These are phyloP conservation scores for Clinocottus analis DNA, from an alignment of 2,113 vertebrate genomes.

Conservation along the genomic window DNA sequence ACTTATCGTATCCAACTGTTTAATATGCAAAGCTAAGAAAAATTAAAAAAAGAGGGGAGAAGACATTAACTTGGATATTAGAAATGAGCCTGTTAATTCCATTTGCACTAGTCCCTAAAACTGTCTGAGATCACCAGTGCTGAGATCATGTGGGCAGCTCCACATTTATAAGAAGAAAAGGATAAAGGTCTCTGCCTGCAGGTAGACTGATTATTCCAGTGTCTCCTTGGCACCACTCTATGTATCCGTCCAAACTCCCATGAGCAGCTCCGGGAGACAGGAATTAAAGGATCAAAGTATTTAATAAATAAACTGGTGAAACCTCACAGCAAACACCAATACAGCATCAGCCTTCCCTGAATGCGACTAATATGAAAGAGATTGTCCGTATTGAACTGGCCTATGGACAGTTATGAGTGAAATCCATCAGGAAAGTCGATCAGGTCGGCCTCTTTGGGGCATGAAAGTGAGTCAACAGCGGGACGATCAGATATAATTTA, in stretches of 20 bases:
- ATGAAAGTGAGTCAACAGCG: constrained; percentile 74
- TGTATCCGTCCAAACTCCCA: neutral
- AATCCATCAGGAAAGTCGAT: constrained; percentile 74
- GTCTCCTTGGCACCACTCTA: neutral
- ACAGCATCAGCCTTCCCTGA: constrained; percentile 42
- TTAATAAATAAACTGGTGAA: constrained; percentile 54
- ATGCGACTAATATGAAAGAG: constrained; percentile 59
- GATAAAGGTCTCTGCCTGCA: neutral
- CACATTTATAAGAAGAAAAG: neutral
- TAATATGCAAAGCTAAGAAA: neutral
- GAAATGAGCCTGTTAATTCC: neutral
- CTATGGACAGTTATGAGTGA: constrained; percentile 69
- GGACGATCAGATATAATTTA: constrained; percentile 70
- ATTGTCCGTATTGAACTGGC: constrained; percentile 56
- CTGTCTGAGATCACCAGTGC: neutral
- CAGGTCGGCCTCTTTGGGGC: constrained; percentile 65
- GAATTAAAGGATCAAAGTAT: constrained; percentile 51
- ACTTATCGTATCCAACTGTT: neutral
- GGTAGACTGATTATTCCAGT: neutral
- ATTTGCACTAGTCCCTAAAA: neutral
- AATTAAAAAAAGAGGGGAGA: no score
- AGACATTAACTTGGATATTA: neutral
- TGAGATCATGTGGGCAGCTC: neutral
- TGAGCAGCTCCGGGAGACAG: constrained; percentile 3
- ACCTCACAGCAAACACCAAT: constrained; percentile 45